Evolutionary conservation across 2,113 vertebrate genomes (phyloP).

Genomic region (Oostethus manadensis): DNA sequence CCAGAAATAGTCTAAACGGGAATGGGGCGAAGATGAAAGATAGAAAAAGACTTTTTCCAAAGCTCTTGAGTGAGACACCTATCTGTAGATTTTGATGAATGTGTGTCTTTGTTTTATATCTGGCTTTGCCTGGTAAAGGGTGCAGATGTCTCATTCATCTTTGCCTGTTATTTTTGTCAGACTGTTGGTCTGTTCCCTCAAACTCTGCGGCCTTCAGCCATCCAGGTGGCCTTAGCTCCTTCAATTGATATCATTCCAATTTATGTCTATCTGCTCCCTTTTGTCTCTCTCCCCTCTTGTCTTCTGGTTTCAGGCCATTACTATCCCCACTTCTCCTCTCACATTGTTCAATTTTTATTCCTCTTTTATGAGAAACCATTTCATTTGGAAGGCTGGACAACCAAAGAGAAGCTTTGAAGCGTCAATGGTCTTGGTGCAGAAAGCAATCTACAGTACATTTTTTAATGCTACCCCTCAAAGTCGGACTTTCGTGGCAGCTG

Average conservation of each 20-base stretch:
- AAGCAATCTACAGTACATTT: conserved; percentile 44
- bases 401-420: conserved; percentile 54
- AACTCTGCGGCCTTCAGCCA: conserved; percentile 6
- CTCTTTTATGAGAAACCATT: conserved; percentile 42
- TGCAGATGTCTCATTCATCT: conserved; percentile 20
- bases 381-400: conserved; percentile 39
- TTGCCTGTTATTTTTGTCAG: conserved; percentile 10
- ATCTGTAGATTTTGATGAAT: not conserved
- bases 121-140: conserved; percentile 1
- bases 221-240: conserved; percentile 21
- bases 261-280: not conserved
- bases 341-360: conserved; percentile 39
- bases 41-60: no score
- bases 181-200: conserved; percentile 16
- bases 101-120: not conserved
- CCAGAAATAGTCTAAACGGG: no score
- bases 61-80: not conserved
- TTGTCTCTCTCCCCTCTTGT: conserved; percentile 6
- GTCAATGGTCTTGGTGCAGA: conserved; percentile 45
- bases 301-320: conserved; percentile 27
- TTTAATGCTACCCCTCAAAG: conserved; percentile 53
- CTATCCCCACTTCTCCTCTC: conserved; percentile 22
- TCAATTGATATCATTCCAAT: conserved; percentile 17
- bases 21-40: no score
- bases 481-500: conserved; percentile 52